phyloP scores from a whole-genome alignment of 1,140 invertebrate genomes.

The Hyles euphorbiae region DNA sequence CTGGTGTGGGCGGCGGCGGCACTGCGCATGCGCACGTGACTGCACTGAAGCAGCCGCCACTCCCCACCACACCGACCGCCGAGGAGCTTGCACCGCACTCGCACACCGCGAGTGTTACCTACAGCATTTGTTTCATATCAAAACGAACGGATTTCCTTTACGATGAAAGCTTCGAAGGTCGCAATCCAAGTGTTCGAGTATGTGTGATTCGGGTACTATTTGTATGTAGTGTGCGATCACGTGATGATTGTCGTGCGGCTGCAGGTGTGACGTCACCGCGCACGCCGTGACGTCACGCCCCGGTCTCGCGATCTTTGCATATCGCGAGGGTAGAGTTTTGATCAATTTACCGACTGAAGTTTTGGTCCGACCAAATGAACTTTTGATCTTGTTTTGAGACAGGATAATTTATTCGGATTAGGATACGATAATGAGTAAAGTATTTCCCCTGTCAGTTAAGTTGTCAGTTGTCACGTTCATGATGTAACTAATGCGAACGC shows the following conservation, averaged over 20 bases:
- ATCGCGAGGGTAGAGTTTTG: slow-evolving; percentile 50
- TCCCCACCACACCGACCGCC: slow-evolving; percentile 1
- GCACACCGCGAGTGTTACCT: slow-evolving; percentile 11
- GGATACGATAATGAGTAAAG: slow-evolving; percentile 52
- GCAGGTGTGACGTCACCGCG: background rate
- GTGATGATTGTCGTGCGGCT: background rate
- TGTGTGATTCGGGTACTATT: slow-evolving; percentile 17
- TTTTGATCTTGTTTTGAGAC: slow-evolving; percentile 70
- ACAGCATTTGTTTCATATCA: slow-evolving; percentile 14
- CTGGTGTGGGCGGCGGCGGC: slow-evolving; percentile 28
- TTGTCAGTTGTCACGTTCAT: slow-evolving; percentile 50
- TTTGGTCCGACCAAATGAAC: slow-evolving; percentile 74
- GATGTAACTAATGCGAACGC: slow-evolving; percentile 44
- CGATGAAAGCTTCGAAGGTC: slow-evolving; percentile 30
- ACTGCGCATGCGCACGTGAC: slow-evolving; percentile 48
- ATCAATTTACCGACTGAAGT: slow-evolving; percentile 72
- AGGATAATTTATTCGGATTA: slow-evolving; percentile 65
- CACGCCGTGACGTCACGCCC: slow-evolving; percentile 2
- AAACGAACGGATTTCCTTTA: slow-evolving; percentile 8
- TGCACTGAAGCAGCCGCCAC: slow-evolving; percentile 22
- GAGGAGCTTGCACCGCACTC: slow-evolving; percentile 17
- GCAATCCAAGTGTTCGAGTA: slow-evolving; percentile 22
- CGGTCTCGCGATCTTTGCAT: slow-evolving; percentile 1
- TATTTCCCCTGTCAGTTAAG: slow-evolving; percentile 59
- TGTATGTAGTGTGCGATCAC: slow-evolving; percentile 6